Evolutionary conservation across 2,797 vertebrate genomes (phyloP).

Genomic region (Amazona ochrocephala): DNA sequence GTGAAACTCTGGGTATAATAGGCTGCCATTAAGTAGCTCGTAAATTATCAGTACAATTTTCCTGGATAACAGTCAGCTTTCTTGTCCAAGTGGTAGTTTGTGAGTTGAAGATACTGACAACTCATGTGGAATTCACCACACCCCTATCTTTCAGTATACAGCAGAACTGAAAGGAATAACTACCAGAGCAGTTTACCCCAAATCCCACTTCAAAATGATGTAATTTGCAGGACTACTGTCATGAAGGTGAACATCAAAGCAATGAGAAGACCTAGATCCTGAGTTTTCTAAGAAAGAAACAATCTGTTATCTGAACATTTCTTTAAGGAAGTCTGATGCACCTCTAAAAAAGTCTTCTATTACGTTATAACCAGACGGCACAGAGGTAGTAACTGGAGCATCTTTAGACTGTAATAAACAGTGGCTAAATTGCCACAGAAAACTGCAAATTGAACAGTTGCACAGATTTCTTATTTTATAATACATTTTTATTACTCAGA

Average conservation of each 20-base stretch:
- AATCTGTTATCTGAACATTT: neutral
- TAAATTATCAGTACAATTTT: neutral
- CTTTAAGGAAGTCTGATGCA: neutral
- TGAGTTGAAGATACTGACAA: neutral
- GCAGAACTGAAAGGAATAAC: neutral
- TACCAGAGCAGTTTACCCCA: neutral
- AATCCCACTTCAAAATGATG: neutral
- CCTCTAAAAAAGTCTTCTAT: neutral
- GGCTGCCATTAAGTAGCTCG: neutral
- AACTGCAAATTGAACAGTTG: neutral
- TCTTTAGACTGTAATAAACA: neutral
- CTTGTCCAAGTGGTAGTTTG: neutral
- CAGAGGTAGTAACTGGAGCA: neutral
- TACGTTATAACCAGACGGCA: neutral
- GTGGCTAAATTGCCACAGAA: neutral
- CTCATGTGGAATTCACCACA: neutral
- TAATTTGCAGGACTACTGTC: neutral
- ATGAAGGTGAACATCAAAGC: neutral
- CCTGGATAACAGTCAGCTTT: neutral
- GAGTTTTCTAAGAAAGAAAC: neutral
- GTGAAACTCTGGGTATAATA: neutral
- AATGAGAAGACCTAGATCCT: neutral
- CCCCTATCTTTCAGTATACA: constrained; percentile 7
- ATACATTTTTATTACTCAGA: neutral
- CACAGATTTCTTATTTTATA: neutral